Evolutionary conservation across 2,113 vertebrate species (phyloP).

Genomic region (Bettongia penicillata): DNA sequence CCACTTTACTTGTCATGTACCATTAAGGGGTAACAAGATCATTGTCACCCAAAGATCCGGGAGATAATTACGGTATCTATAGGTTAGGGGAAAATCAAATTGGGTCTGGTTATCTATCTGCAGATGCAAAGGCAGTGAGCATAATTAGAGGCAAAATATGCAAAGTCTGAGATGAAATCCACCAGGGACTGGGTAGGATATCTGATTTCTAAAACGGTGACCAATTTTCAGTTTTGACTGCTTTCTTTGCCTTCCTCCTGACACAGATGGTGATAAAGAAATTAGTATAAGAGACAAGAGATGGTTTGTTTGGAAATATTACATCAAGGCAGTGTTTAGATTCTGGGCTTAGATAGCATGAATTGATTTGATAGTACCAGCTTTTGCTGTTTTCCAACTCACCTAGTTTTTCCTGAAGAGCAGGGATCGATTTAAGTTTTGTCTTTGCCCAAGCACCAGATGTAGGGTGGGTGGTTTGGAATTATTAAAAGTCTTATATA

Average conservation of each 20-base stretch:
- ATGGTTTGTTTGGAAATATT: neutral
- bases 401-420: neutral
- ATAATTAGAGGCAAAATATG: constrained; percentile 55
- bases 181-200: constrained; percentile 9
- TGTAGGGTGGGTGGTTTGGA: neutral
- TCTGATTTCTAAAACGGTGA: constrained; percentile 24
- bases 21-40: constrained; percentile 74
- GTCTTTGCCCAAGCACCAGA: neutral
- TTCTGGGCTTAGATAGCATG: fast-evolving
- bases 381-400: constrained; percentile 18
- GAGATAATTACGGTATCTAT: constrained; percentile 73
- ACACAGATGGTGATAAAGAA: constrained; percentile 9
- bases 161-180: neutral
- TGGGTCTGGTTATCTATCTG: constrained; percentile 29
- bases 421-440: neutral
- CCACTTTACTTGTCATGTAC: constrained; percentile 57
- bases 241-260: neutral
- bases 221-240: constrained; percentile 17
- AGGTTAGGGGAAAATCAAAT: constrained; percentile 68
- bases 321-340: neutral
- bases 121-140: constrained; percentile 11
- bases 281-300: neutral
- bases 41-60: constrained; percentile 65
- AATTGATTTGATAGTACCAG: neutral
- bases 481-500: neutral